Base-by-base conservation (phyloP, 2,888 invertebrate species). In the Arenicola marina region DNA sequence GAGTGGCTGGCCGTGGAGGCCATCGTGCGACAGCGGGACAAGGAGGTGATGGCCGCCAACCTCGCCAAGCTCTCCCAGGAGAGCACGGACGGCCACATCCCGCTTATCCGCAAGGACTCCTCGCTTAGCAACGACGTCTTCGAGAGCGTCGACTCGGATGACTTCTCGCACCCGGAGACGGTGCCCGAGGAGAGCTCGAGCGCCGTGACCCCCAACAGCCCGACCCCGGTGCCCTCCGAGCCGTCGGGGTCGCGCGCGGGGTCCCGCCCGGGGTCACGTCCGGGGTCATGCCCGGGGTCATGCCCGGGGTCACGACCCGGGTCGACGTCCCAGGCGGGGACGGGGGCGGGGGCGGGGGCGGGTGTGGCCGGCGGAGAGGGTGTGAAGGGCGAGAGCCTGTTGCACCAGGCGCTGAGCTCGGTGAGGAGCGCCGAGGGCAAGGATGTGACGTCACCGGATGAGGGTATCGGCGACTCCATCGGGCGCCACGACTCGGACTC, bases 1-100 rank as follows among this genome's bases (percentile, higher is more conserved):
- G 95, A 95, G 81, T 96, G 96, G 96, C 83, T 94, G 64, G 93
- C 94, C 0, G 93, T 95, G 0, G 96, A 97, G 78, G 94, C 94
- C 0, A 94, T 95, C 67, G 93, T 95, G 0, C 69, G 78, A 46
- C 83, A 84, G 66, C 67, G 83, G 81, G 84, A 84, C 62, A 80
- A 79, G 65, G 84, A 84, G 68, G 90, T 89, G 48, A 91, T 92
- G 92, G 93, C 92, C 0, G 90, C 90, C 11, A 93, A 92, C 45
- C 89, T 93, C 56, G 93, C 93, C 4, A 90, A 93, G 76, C 85
- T 93, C n/a, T 91, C 90, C 59, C 89, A 90, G 24, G 92, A 91
- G 76, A 83, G 83, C 59, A 56, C 69, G 68, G 68, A 77, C 70
- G 58, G 66, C n/a, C 63, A 58, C 48, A 70, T 70, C 26, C 68